These are phyloP conservation scores for Magallana gigas DNA, from an alignment of 1,140 invertebrate genomes.

Conservation along the genomic window DNA sequence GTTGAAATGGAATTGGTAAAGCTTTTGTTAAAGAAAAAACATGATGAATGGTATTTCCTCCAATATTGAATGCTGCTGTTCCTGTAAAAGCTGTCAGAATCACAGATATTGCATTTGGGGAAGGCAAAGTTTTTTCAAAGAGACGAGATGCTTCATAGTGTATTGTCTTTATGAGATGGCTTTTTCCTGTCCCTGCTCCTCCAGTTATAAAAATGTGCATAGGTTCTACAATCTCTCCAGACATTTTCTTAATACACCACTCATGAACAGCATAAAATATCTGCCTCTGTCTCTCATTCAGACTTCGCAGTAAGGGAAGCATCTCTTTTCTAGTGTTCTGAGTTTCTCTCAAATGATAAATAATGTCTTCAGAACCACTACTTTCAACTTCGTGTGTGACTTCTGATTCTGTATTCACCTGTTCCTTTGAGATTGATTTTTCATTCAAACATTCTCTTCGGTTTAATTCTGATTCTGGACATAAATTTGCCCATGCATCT, in stretches of 20 bases:
- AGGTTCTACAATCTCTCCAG: neutral
- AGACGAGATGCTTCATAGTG: slow-evolving; percentile 39
- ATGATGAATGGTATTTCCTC: too few species aligned
- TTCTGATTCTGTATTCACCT: neutral
- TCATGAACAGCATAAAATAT: slow-evolving; percentile 35
- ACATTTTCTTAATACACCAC: neutral
- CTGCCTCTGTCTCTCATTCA: slow-evolving; percentile 39
- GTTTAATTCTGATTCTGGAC: slow-evolving; percentile 34
- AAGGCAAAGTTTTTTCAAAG: neutral
- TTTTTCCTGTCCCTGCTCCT: slow-evolving; percentile 35
- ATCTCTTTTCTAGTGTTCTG: neutral
- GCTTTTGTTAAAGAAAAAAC: neutral
- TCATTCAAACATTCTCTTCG: slow-evolving; percentile 34
- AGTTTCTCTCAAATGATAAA: neutral
- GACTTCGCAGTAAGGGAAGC: neutral
- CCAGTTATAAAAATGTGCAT: slow-evolving; percentile 31
- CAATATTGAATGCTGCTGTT: neutral
- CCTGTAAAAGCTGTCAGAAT: slow-evolving; percentile 52
- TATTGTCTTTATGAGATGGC: slow-evolving; percentile 16
- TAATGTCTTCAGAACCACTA: neutral
- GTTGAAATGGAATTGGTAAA: slow-evolving; percentile 36
- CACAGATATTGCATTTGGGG: slow-evolving; percentile 46
- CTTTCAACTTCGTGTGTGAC: neutral
- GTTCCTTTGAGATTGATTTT: neutral
- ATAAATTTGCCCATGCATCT: slow-evolving; percentile 44